Conservation (phyloP, 92 coral and sea anemone genomes). For the Isaurus tuberculatus region DNA sequence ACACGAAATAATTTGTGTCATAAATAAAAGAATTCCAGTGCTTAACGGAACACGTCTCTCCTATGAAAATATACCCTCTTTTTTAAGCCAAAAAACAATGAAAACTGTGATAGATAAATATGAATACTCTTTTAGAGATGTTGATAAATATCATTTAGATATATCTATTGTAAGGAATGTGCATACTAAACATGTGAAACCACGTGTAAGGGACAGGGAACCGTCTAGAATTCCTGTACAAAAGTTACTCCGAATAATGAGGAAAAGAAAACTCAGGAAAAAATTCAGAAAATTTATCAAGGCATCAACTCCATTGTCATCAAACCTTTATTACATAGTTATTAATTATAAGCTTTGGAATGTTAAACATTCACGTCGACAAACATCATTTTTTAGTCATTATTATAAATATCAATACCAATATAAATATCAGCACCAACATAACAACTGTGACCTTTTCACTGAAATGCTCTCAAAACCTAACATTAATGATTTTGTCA, state of each 20-base stretch:
- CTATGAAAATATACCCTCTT: no score
- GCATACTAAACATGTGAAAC: no score
- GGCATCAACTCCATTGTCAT: not conserved
- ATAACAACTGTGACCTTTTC: not conserved
- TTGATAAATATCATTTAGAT: no score
- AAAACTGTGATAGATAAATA: no score
- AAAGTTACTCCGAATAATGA: not conserved
- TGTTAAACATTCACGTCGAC: not conserved
- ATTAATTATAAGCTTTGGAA: not conserved
- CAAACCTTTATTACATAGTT: not conserved
- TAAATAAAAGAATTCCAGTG: no score
- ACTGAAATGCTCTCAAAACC: slow-evolving; percentile 1
- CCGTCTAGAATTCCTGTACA: not conserved
- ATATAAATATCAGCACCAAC: not conserved
- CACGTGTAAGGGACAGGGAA: not conserved
- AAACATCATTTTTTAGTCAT: not conserved
- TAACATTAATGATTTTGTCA: not conserved
- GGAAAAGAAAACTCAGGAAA: not conserved
- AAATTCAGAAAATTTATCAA: not conserved
- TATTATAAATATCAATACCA: no score
- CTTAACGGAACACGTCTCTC: no score
- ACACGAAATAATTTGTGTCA: no score
- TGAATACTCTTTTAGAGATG: no score
- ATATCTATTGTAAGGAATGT: no score
- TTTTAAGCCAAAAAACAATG: no score